These are phyloP conservation scores for Drosophila watanabei DNA, from an alignment of 1,140 invertebrate species.

Conservation along the genomic window DNA sequence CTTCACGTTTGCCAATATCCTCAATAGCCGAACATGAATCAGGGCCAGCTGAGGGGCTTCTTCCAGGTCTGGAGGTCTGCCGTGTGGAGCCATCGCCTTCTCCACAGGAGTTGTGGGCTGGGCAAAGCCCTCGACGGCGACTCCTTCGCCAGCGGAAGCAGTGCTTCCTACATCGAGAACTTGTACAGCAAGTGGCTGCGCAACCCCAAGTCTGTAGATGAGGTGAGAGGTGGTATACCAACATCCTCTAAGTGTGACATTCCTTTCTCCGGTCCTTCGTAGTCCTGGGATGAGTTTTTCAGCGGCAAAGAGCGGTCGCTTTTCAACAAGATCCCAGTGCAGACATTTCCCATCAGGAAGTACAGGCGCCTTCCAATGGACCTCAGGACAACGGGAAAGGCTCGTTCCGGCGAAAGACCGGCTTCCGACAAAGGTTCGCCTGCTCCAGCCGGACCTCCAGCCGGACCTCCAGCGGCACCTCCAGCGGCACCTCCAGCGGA, in stretches of 20 bases:
- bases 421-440: not conserved
- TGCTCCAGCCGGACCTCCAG: conserved; percentile 9
- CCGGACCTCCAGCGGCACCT: not conserved
- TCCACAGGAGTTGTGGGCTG: not conserved
- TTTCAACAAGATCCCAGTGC: not conserved
- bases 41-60: conserved; percentile 14
- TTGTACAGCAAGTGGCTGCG: conserved; percentile 48
- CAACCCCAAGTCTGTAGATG: conserved; percentile 50
- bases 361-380: not conserved
- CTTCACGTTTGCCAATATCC: not conserved
- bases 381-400: not conserved
- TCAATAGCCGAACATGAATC: conserved; percentile 8
- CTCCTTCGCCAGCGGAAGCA: conserved; percentile 44
- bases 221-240: not conserved
- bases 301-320: conserved; percentile 15
- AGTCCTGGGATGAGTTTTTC: conserved; percentile 59
- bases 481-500: conserved; percentile 1
- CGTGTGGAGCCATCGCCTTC: not conserved
- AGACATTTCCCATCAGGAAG: not conserved
- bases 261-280: too few relatives aligned
- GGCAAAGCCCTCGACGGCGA: conserved; percentile 2
- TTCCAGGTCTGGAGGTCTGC: not conserved
- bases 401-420: not conserved
- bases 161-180: conserved; percentile 51
- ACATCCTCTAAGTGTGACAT: too few relatives aligned